Evolutionary conservation across 2,797 vertebrate species (phyloP).

Genomic region (Falco naumanni): DNA sequence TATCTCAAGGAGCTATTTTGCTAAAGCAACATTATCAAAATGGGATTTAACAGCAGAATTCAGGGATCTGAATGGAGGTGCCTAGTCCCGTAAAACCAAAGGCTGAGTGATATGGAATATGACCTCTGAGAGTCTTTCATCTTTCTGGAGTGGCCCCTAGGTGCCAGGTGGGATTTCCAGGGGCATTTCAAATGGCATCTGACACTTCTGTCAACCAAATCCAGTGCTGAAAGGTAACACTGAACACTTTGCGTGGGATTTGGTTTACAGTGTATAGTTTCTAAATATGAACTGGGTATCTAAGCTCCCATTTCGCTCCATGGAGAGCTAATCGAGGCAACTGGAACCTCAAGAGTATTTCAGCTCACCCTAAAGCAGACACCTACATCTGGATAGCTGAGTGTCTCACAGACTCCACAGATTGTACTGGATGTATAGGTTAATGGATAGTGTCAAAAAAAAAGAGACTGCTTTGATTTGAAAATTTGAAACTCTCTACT

Average conservation of each 20-base stretch:
- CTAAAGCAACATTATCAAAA: not conserved
- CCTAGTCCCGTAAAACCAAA: not conserved
- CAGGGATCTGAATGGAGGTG: not conserved
- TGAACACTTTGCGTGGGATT: not conserved
- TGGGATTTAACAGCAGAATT: not conserved
- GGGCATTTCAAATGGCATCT: not conserved
- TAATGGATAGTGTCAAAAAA: not conserved
- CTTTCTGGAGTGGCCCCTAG: not conserved
- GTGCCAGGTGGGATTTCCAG: not conserved
- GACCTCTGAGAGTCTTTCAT: not conserved
- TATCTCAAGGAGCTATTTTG: not conserved
- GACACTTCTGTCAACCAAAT: rapidly evolving
- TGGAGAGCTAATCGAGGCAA: not conserved
- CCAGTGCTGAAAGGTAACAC: not conserved
- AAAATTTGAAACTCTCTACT: not conserved
- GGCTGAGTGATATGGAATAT: not conserved
- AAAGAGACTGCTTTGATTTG: not conserved
- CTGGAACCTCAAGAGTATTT: not conserved
- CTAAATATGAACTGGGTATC: not conserved
- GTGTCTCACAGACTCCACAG: not conserved
- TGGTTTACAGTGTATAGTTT: not conserved
- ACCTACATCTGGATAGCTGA: not conserved
- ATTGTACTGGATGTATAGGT: not conserved
- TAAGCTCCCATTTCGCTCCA: not conserved
- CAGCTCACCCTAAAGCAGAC: not conserved